These are phyloP conservation scores for Philereme transversata DNA, from an alignment of 2,888 invertebrate species.

Conservation along the genomic window DNA sequence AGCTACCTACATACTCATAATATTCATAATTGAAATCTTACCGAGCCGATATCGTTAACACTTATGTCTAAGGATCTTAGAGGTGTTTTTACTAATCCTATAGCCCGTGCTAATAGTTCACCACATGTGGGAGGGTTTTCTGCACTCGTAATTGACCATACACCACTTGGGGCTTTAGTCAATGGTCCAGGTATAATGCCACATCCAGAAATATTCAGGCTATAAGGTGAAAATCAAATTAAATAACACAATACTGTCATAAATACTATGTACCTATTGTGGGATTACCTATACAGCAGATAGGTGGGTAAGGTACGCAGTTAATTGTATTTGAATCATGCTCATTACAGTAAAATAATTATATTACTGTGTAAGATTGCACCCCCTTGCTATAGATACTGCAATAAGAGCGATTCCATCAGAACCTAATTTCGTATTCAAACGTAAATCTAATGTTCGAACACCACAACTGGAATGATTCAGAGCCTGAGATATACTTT, in stretches of 20 bases:
- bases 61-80: conserved; percentile 74
- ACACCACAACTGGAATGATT: conserved; percentile 69
- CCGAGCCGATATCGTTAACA: conserved; percentile 78
- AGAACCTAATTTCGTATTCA: conserved; percentile 73
- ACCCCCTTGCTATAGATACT: conserved; percentile 76
- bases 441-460: conserved; percentile 67
- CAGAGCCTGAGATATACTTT: conserved; percentile 69
- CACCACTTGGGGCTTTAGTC: conserved; percentile 70
- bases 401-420: conserved; percentile 75
- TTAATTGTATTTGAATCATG: no score
- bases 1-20: no score
- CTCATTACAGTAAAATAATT: not conserved
- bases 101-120: conserved; percentile 75
- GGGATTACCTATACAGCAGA: not conserved
- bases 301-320: no score
- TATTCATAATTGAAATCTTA: conserved; percentile 40
- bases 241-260: no score
- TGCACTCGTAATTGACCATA: conserved; percentile 77
- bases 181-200: conserved; percentile 71
- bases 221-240: conserved; percentile 42
- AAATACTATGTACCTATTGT: not conserved
- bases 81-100: conserved; percentile 77
- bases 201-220: conserved; percentile 78
- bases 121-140: conserved; percentile 78
- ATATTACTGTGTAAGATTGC: conserved; percentile 71